phyloP scores from a whole-genome alignment of 2,797 vertebrate species.

The Ispidina lecontei region DNA sequence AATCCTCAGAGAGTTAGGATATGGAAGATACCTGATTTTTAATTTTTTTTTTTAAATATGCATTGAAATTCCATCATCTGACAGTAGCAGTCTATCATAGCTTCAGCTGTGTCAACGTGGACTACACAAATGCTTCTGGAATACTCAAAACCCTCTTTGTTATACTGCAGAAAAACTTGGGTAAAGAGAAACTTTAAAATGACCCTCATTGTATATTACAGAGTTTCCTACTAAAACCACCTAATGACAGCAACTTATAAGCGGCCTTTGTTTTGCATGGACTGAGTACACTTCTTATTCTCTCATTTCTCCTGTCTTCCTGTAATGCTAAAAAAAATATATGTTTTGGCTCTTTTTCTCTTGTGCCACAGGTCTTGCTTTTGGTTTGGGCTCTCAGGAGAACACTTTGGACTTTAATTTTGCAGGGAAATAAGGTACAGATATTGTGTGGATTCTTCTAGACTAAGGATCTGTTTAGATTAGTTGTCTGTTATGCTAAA shows the following conservation, averaged over 20 bases:
- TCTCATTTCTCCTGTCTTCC: not conserved
- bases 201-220: not conserved
- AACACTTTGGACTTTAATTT: not conserved
- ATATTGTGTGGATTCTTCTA: not conserved
- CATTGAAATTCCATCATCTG: not conserved
- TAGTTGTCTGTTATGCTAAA: not conserved
- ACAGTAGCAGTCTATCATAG: not conserved
- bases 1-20: not conserved
- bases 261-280: not conserved
- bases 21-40: not conserved
- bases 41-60: not conserved
- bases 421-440: not conserved
- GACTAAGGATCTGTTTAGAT: not conserved
- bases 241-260: not conserved
- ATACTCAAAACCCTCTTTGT: not conserved
- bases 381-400: not conserved
- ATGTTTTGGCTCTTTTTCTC: not conserved
- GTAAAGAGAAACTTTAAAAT: not conserved
- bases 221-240: not conserved
- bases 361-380: not conserved
- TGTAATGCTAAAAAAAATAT: not conserved
- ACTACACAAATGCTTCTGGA: not conserved
- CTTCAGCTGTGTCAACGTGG: not conserved
- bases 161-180: not conserved
- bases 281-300: not conserved